Evolutionary conservation across 2,113 vertebrate species (phyloP).

Genomic region (Megalops atlanticus): DNA sequence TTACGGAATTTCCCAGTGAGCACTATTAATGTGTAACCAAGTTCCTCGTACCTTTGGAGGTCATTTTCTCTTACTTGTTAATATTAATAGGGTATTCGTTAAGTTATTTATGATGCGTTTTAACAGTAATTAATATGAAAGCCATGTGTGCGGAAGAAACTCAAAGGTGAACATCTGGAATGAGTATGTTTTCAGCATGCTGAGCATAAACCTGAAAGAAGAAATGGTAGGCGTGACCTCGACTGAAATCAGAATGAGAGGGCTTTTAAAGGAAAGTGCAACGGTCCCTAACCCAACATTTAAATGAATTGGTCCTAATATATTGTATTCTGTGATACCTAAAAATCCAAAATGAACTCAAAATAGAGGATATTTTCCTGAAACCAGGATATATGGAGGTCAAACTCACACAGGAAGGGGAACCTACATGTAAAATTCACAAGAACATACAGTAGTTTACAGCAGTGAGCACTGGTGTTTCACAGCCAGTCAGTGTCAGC

Average conservation of each 20-base stretch:
- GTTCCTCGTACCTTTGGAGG: too few relatives aligned
- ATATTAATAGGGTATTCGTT: too few relatives aligned
- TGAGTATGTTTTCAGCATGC: neutral
- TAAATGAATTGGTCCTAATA: neutral
- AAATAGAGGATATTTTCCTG: neutral
- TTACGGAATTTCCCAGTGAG: too few relatives aligned
- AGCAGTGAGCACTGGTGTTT: neutral
- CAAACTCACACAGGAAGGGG: neutral
- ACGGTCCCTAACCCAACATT: neutral
- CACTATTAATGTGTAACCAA: too few relatives aligned
- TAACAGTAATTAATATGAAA: neutral
- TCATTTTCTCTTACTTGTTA: too few relatives aligned
- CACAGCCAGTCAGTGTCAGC: neutral
- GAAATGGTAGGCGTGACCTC: neutral
- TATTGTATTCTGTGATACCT: neutral
- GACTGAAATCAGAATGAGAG: neutral
- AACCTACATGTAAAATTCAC: neutral
- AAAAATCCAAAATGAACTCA: neutral
- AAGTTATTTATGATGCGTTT: too few relatives aligned
- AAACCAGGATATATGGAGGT: too few relatives aligned
- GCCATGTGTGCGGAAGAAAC: too few relatives aligned
- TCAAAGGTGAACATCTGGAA: neutral
- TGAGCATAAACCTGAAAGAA: neutral
- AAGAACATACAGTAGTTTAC: neutral
- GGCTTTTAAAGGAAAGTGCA: neutral